Evolutionary conservation across 2,797 vertebrate genomes (phyloP), one percentile per base, ranked within the genome.

Genomic region (Danio choprae): DNA sequence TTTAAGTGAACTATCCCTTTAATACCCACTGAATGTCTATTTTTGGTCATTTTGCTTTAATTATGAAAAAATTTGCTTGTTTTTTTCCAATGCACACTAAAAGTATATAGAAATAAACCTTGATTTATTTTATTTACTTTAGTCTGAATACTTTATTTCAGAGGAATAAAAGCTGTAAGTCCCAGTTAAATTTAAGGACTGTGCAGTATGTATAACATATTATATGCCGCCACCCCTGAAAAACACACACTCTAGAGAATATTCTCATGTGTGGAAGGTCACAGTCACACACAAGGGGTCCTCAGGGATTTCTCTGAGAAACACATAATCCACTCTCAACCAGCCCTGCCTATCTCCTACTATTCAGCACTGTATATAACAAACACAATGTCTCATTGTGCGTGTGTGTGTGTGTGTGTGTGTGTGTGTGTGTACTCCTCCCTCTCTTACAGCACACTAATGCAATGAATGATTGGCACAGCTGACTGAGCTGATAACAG

Each of bases 391-490:
- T 83, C 64, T 65, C 48, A 74, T 77, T 82, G 74, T 81, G 73
- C 46, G 48, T 76, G 80, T 6, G 38, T 81, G 64, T 75, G 53
- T 81, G 63, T 55, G 40, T 74, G 6, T 46, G 11, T 59, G 53
- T 63, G 58, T 62, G 60, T 51, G 60, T 48, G 71, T 50, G 46
- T 62, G 77, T 48, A 38, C 58, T 40, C 71, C 65, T 74, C 73
- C 77, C 72, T 58, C 82, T 65, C 44, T 41, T 51, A 51, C 55
- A 72, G 48, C 36, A 68, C 50, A 38, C 58, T 69, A 64, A 80
- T 50, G 72, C 59, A 80, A 58, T 80, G 77, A 83, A 71, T 76
- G 72, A 83, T 80, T 83, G 82, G 77, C 72, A 80, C 82, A 83
- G 82, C 77, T 83, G 82, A 75, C 68, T 58, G 38, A 38, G 77